A percentile compares a stretch with the other conserved stretches of the same genome.
These are phyloP conservation scores for Mimachlamys varia DNA, from an alignment of 2,888 invertebrate species.

Conservation along the genomic window DNA sequence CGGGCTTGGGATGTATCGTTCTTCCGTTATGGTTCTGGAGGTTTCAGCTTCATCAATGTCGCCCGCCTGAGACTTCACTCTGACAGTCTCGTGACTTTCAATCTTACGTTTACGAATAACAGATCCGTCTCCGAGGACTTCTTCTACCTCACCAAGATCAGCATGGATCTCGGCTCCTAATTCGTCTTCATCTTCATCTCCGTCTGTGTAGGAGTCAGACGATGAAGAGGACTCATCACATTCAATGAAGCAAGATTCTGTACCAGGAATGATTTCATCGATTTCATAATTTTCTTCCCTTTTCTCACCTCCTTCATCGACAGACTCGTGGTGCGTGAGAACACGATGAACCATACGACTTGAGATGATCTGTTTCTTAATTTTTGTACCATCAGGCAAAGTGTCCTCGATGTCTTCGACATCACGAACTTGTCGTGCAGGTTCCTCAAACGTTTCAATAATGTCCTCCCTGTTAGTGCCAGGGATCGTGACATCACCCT, in stretches of 20 bases:
- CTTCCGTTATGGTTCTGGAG: constrained; percentile 46
- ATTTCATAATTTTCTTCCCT: constrained; percentile 68
- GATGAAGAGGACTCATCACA: constrained; percentile 61
- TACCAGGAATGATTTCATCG: constrained; percentile 74
- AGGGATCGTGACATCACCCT: constrained; percentile 65
- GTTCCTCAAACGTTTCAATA: constrained; percentile 51
- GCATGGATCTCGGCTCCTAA: constrained; percentile 51
- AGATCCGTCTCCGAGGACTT: constrained; percentile 64
- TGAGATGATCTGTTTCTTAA: constrained; percentile 70
- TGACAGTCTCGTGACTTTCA: constrained; percentile 60
- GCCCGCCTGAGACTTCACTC: constrained; percentile 63
- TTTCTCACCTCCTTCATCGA: constrained; percentile 65
- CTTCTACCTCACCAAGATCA: constrained; percentile 60
- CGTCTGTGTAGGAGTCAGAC: constrained; percentile 48
- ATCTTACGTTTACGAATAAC: constrained; percentile 61
- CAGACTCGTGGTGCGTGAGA: constrained; percentile 69
- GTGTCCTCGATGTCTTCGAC: constrained; percentile 70
- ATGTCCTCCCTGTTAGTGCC: constrained; percentile 56
- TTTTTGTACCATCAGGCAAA: constrained; percentile 73
- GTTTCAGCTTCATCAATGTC: constrained; percentile 60
- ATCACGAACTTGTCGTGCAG: constrained; percentile 58
- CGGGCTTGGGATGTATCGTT: constrained; percentile 60
- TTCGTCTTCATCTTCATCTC: constrained; percentile 59
- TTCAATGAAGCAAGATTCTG: constrained; percentile 71
- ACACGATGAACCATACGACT: constrained; percentile 74